Evolutionary conservation across 2,797 vertebrate genomes (phyloP).

Genomic region (Labeo calbasu): DNA sequence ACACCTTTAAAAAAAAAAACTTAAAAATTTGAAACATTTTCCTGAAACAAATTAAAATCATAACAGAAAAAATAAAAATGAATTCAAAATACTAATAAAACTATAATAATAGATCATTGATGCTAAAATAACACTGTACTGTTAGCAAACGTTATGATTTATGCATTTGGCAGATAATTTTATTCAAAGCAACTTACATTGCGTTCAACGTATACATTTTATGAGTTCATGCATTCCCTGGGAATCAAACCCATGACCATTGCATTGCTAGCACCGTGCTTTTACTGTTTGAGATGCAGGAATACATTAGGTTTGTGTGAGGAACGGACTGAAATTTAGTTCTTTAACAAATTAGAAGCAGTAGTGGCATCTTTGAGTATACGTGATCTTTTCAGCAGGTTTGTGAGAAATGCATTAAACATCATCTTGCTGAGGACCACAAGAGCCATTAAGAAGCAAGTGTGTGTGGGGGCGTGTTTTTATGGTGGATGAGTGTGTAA

Average conservation of each 20-base stretch:
- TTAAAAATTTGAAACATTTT: too few species aligned
- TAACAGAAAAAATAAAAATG: too few species aligned
- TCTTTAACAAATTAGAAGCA: not conserved
- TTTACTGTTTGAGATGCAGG: not conserved
- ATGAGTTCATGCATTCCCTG: not conserved
- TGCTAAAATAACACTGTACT: too few species aligned
- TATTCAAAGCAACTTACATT: too few species aligned
- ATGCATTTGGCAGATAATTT: too few species aligned
- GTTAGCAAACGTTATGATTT: too few species aligned
- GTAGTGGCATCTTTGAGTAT: not conserved
- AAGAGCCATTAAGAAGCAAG: not conserved
- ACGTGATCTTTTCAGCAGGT: not conserved
- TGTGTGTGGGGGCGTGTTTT: not conserved
- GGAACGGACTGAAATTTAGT: not conserved
- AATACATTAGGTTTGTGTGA: not conserved
- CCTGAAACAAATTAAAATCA: too few species aligned
- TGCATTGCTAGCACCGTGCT: not conserved
- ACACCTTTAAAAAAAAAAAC: too few species aligned
- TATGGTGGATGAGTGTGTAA: conserved; percentile 3
- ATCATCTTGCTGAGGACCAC: not conserved
- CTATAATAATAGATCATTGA: too few species aligned
- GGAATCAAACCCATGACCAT: not conserved
- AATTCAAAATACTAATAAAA: too few species aligned
- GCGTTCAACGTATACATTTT: not conserved
- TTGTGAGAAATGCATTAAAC: not conserved